These are phyloP conservation scores for Nomada fucata DNA, from an alignment of 2,888 invertebrate genomes.

Conservation along the genomic window DNA sequence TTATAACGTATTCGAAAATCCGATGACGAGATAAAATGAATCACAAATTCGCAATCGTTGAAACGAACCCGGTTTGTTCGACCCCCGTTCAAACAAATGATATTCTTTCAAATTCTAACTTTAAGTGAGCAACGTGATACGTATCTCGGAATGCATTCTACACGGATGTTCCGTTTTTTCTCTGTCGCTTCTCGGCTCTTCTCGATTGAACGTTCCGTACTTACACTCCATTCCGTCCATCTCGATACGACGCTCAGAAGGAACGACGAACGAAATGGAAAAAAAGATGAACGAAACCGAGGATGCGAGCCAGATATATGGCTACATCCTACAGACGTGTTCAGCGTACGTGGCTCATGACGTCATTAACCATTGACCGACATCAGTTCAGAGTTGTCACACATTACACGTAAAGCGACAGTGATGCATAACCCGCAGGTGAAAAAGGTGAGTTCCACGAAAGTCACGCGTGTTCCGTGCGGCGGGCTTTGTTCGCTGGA, in stretches of 20 bases:
- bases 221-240: too few relatives aligned
- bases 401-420: slow-evolving; percentile 51
- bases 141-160: too few relatives aligned
- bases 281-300: slow-evolving; percentile 44
- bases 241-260: not conserved
- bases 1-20: too few relatives aligned
- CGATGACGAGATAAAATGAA: too few relatives aligned
- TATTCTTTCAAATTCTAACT: too few relatives aligned
- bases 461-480: slow-evolving; percentile 9
- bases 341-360: slow-evolving; percentile 61
- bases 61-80: too few relatives aligned
- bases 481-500: slow-evolving; percentile 18
- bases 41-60: too few relatives aligned
- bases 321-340: slow-evolving; percentile 57
- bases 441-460: slow-evolving; percentile 28
- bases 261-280: not conserved
- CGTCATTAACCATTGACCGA: slow-evolving; percentile 65
- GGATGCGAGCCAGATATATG: slow-evolving; percentile 53
- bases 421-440: slow-evolving; percentile 33
- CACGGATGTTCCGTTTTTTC: too few relatives aligned
- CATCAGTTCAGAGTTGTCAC: slow-evolving; percentile 53
- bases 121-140: too few relatives aligned
- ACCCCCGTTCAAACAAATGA: too few relatives aligned
- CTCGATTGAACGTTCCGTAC: slow-evolving; percentile 2
- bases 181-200: not conserved